Conservation (phyloP, 92 coral and sea anemone species). For the Anthopleura xanthogrammica region DNA sequence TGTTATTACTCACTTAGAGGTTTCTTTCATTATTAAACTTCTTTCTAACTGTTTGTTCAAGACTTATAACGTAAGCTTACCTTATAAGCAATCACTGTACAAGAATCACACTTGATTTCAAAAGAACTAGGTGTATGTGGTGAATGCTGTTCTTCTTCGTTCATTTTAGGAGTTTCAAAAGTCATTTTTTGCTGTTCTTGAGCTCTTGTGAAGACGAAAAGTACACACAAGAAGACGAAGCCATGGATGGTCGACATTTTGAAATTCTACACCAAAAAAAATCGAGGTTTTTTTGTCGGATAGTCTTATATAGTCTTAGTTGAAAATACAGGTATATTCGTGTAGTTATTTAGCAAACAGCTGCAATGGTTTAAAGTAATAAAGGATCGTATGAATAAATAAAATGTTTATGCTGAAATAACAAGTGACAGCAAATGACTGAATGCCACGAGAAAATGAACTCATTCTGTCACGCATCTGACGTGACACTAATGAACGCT, state of each 20-base stretch:
- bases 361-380: constrained; percentile 12
- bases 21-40: background rate
- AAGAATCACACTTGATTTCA: constrained; percentile 92
- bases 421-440: constrained; percentile 32
- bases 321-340: constrained; percentile 24
- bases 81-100: constrained; percentile 91
- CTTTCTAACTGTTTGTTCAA: too few species aligned
- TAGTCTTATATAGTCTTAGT: background rate
- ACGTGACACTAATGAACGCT: constrained; percentile 26
- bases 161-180: constrained; percentile 95
- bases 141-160: constrained; percentile 95
- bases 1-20: too few species aligned
- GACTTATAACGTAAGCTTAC: constrained; percentile 28
- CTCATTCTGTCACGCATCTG: constrained; percentile 8
- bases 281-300: background rate
- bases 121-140: constrained; percentile 91
- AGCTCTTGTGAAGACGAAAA: constrained; percentile 20
- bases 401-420: constrained; percentile 44
- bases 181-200: constrained; percentile 81
- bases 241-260: constrained; percentile 15
- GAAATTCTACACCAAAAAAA: background rate
- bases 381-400: constrained; percentile 44
- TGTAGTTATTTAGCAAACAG: constrained; percentile 13
- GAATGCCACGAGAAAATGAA: constrained; percentile 35
- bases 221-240: constrained; percentile 11